These are phyloP conservation scores for Hermaeophaga mercurialis DNA, from an alignment of 2,888 invertebrate genomes.

Conservation along the genomic window DNA sequence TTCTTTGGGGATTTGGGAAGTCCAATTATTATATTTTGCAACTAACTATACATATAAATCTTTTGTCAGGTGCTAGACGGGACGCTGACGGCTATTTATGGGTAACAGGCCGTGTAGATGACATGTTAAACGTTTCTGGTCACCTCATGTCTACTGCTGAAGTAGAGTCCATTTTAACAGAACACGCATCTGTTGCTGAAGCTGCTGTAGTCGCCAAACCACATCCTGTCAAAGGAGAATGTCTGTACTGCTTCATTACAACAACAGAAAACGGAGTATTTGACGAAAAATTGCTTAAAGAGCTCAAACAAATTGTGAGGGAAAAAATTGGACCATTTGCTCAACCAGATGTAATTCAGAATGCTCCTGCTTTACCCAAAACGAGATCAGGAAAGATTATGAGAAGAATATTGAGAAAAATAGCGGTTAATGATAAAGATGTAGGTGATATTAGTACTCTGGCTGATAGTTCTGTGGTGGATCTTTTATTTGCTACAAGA, in stretches of 20 bases:
- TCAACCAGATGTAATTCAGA: constrained; percentile 91
- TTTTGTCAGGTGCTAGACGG: constrained; percentile 75
- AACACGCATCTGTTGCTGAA: constrained; percentile 83
- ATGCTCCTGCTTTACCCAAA: constrained; percentile 93
- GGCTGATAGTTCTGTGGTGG: constrained; percentile 90
- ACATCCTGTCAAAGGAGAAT: constrained; percentile 95
- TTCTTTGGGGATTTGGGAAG: too few relatives aligned
- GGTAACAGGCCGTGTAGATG: constrained; percentile 97
- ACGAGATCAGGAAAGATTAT: constrained; percentile 98
- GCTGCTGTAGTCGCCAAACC: constrained; percentile 96
- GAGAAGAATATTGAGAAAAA: constrained; percentile 91
- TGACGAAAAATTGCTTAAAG: constrained; percentile 70
- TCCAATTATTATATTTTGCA: too few relatives aligned
- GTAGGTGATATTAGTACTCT: constrained; percentile 94
- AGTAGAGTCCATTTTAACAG: constrained; percentile 81
- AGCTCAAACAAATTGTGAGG: constrained; percentile 80
- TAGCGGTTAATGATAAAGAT: constrained; percentile 86
- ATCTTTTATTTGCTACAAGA: constrained; percentile 75
- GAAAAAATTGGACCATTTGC: constrained; percentile 95
- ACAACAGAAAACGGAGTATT: constrained; percentile 78
- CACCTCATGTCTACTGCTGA: constrained; percentile 98
- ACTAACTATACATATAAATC: too few relatives aligned
- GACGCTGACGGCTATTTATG: constrained; percentile 95
- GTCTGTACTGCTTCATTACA: constrained; percentile 95
- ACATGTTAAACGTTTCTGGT: constrained; percentile 98